Evolutionary conservation across 2,888 invertebrate species (phyloP).

Genomic region (Meta bourneti): DNA sequence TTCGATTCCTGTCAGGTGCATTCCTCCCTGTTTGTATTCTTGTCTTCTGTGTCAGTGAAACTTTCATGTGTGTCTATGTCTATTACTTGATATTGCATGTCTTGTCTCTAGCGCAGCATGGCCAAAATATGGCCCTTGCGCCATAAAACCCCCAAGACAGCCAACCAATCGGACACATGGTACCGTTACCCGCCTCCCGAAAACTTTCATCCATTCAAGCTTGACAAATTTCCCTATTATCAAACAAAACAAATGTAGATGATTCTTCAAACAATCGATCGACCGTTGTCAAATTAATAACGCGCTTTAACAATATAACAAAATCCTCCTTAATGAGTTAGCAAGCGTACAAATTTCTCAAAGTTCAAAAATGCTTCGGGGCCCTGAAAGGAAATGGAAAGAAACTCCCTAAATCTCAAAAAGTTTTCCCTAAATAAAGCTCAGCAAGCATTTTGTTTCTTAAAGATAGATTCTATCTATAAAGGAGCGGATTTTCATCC

Average conservation of each 20-base stretch:
- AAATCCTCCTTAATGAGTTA: neutral
- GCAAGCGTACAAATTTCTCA: neutral
- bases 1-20: too few relatives aligned
- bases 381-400: neutral
- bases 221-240: neutral
- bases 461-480: conserved; percentile 3
- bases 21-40: too few relatives aligned
- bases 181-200: too few relatives aligned
- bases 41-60: too few relatives aligned
- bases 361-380: neutral
- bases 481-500: conserved; percentile 20
- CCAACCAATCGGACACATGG: too few relatives aligned
- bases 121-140: too few relatives aligned
- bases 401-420: neutral
- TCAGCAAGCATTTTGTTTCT: conserved; percentile 7
- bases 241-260: neutral
- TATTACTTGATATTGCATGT: too few relatives aligned
- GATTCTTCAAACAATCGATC: neutral
- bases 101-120: too few relatives aligned
- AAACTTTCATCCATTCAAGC: neutral
- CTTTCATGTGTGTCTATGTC: too few relatives aligned
- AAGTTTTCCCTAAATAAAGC: neutral
- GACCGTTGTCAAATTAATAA: neutral
- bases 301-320: neutral
- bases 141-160: too few relatives aligned